A percentile compares a stretch with the other conserved stretches of the same genome.
Evolutionary conservation across 23 tunicate genomes (phyloP).

Genomic region (Phallusia fumigata): DNA sequence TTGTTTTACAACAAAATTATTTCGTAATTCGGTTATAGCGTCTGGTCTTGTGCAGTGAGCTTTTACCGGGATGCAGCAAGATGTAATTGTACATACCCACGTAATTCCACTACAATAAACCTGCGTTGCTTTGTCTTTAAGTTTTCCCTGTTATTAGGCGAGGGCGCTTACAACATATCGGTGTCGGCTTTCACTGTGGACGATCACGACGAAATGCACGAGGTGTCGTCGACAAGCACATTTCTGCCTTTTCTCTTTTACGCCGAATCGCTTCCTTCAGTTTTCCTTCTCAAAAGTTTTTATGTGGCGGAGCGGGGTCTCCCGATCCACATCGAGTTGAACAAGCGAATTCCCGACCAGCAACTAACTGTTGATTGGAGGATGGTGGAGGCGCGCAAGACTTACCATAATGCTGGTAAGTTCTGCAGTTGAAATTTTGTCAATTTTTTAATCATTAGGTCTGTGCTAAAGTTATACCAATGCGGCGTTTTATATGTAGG

Average conservation of each 20-base stretch:
- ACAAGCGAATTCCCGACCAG: conserved; percentile 24
- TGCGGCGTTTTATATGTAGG: neutral
- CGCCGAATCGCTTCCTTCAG: conserved; percentile 39
- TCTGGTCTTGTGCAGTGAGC: too few species aligned
- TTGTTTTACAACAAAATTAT: too few species aligned
- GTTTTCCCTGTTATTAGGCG: conserved; percentile 22
- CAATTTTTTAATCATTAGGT: too few species aligned
- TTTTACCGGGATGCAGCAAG: too few species aligned
- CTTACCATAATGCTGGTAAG: conserved; percentile 36
- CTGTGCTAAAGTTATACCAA: too few species aligned
- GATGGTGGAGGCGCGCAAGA: conserved; percentile 44
- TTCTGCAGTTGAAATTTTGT: neutral
- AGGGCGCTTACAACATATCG: conserved; percentile 46
- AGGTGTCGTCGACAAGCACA: conserved; percentile 14
- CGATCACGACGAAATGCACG: conserved; percentile 8
- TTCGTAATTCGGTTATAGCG: too few species aligned
- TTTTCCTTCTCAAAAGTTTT: conserved; percentile 18
- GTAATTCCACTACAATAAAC: too few species aligned
- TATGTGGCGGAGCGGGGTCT: conserved; percentile 27
- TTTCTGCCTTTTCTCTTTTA: conserved; percentile 25
- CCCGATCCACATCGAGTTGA: conserved; percentile 12
- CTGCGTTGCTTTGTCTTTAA: too few species aligned
- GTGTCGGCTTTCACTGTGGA: conserved; percentile 17
- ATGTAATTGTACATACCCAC: too few species aligned
- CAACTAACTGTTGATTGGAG: conserved; percentile 34